These are phyloP conservation scores for Drosophila dunni DNA, from an alignment of 1,140 invertebrate species.

Conservation along the genomic window DNA sequence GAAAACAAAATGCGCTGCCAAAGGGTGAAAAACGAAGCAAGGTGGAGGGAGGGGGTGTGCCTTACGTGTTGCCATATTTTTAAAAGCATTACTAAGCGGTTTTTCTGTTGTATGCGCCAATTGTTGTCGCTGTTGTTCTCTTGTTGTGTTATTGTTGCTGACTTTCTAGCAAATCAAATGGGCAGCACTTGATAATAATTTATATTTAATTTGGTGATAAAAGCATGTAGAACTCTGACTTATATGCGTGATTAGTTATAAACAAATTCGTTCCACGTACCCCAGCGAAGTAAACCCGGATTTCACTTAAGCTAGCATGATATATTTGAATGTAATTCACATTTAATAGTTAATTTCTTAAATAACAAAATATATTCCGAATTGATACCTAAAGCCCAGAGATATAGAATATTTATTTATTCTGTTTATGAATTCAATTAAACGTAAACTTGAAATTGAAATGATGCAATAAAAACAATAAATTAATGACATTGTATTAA, in stretches of 20 bases:
- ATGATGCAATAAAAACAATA: neutral
- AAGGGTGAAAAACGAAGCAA: slow-evolving; percentile 4
- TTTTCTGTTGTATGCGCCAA: slow-evolving; percentile 50
- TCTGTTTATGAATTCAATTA: neutral
- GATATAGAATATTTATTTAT: too few species aligned
- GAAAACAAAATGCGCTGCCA: slow-evolving; percentile 68
- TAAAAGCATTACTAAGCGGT: slow-evolving; percentile 83
- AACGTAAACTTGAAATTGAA: neutral
- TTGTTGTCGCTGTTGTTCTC: slow-evolving; percentile 34
- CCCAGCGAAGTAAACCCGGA: too few species aligned
- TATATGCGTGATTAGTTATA: slow-evolving; percentile 16
- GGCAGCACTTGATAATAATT: slow-evolving; percentile 72
- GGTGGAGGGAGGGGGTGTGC: neutral
- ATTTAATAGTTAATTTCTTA: too few species aligned
- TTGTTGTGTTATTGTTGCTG: slow-evolving; percentile 41
- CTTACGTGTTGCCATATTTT: slow-evolving; percentile 84
- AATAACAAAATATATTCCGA: too few species aligned
- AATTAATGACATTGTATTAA: neutral
- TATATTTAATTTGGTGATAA: slow-evolving; percentile 75
- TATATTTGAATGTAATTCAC: too few species aligned
- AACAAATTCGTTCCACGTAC: neutral
- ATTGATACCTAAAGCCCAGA: too few species aligned
- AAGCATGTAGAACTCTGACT: slow-evolving; percentile 38
- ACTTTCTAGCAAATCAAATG: slow-evolving; percentile 57
- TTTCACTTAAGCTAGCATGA: too few species aligned